A percentile compares a stretch with the other conserved stretches of the same genome.
phyloP scores from a whole-genome alignment of 2,888 invertebrate species.

The Tipula confusa region DNA sequence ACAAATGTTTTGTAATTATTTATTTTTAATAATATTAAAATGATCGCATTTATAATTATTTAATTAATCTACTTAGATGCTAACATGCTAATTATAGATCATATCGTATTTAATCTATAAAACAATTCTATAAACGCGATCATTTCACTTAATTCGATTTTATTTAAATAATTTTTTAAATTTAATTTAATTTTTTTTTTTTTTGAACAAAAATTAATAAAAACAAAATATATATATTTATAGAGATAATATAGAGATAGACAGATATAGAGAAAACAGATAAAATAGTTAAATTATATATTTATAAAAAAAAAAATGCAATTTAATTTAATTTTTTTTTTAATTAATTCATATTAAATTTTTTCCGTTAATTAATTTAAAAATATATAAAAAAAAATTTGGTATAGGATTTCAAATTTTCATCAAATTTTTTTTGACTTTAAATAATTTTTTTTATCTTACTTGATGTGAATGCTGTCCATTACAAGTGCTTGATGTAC shows the following conservation, averaged over 20 bases:
- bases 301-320: slow-evolving; percentile 1
- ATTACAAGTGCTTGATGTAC: slow-evolving; percentile 58
- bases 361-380: background rate
- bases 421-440: background rate
- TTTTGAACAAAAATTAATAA: background rate
- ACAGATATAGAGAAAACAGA: background rate
- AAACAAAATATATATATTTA: background rate
- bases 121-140: background rate
- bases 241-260: background rate
- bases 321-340: too few species aligned
- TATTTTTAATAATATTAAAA: background rate
- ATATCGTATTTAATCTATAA: background rate
- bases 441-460: slow-evolving; percentile 35
- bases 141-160: background rate
- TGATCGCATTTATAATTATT: background rate
- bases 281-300: background rate
- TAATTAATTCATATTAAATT: background rate
- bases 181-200: background rate
- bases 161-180: background rate
- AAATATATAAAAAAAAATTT: slow-evolving; percentile 26
- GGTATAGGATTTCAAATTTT: slow-evolving; percentile 20
- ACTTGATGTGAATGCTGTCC: slow-evolving; percentile 56
- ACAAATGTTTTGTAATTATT: background rate
- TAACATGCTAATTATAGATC: background rate
- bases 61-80: background rate